Evolutionary conservation across 92 coral and sea anemone genomes (phyloP), one percentile per base, ranked within the genome.

Genomic region (Phenganax stokvisi): DNA sequence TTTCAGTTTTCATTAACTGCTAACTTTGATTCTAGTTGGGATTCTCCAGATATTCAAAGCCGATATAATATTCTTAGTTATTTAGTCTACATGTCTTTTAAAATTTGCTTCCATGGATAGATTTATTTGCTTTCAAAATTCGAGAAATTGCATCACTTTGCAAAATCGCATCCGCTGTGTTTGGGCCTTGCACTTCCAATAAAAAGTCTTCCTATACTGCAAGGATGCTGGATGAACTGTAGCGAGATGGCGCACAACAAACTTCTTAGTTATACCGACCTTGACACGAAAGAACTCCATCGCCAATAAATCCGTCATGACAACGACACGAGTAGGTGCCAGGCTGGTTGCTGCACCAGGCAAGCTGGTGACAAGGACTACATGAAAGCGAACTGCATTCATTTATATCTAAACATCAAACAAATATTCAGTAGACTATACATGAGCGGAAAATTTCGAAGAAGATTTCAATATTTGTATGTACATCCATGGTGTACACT

Each of bases 381-480:
- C 81, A 77, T 56, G 64, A 8, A 5, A 28, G 57, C 53, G 75
- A 52, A 73, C 73, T 66, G 56, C 88, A 85, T 51, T 85, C 88
- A 55, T 86, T 56, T 52, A 83, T 71, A 83, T 87, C 89, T 87
- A 74, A 54, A 63, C 12, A 52, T 8, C 31, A 15, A 28, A 13
- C 2, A 67, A 65, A 37, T 37, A 37, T 37, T 37, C 47, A 5
- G 47, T 1, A 37, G 47, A 37, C 2, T 37, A 37, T 37, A 37
- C 47, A 37, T 37, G 47, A 37, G 47, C 47, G 47, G 47, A 37
- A 37, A 37, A 37, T 37, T 37, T 37, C 3, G 47, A 37, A 37
- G 47, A 37, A 37, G 5, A 37, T 37, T 5, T 37, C 47, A 37
- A 59, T 59, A 13, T 59, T 59, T 15, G 0, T 61, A 12, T 17